Percentiles rank a stretch among this genome's conserved stretches.
Evolutionary conservation across 2,797 vertebrate species (phyloP).

Genomic region (Coregonus suidteri): DNA sequence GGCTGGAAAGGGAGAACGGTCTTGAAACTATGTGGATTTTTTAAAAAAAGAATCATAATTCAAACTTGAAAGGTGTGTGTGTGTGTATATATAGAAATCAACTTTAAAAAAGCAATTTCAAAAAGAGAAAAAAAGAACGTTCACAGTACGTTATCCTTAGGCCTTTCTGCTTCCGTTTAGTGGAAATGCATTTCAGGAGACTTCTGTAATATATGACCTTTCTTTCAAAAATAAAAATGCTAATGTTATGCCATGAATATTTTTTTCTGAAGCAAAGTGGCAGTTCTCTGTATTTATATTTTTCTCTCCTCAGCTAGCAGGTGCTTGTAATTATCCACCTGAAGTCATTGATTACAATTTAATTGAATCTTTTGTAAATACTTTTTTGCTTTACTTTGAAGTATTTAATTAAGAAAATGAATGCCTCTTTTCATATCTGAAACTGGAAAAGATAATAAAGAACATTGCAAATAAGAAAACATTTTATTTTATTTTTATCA

Average conservation of each 20-base stretch:
- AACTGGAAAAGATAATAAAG: slow-evolving; percentile 90
- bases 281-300: slow-evolving; percentile 85
- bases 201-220: slow-evolving; percentile 47
- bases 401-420: slow-evolving; percentile 91
- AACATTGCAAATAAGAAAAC: slow-evolving; percentile 73
- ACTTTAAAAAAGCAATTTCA: slow-evolving; percentile 46
- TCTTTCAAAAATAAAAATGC: slow-evolving; percentile 56
- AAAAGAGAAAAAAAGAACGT: slow-evolving; percentile 33
- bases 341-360: slow-evolving; percentile 83
- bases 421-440: slow-evolving; percentile 87
- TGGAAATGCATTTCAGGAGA: slow-evolving; percentile 74
- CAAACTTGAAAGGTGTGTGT: slow-evolving; percentile 61
- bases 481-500: slow-evolving; percentile 41
- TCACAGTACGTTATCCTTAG: slow-evolving; percentile 66
- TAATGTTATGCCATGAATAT: slow-evolving; percentile 60
- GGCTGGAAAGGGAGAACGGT: slow-evolving; percentile 27
- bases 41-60: slow-evolving; percentile 48
- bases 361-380: slow-evolving; percentile 90
- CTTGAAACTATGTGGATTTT: slow-evolving; percentile 49
- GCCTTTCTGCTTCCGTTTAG: slow-evolving; percentile 71
- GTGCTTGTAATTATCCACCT: slow-evolving; percentile 83
- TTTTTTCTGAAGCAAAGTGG: slow-evolving; percentile 44
- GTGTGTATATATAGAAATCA: slow-evolving; percentile 47
- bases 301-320: slow-evolving; percentile 75
- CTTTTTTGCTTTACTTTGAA: slow-evolving; percentile 84